These are phyloP conservation scores for Baronia brevicornis DNA, from an alignment of 2,888 invertebrate genomes.

Conservation along the genomic window DNA sequence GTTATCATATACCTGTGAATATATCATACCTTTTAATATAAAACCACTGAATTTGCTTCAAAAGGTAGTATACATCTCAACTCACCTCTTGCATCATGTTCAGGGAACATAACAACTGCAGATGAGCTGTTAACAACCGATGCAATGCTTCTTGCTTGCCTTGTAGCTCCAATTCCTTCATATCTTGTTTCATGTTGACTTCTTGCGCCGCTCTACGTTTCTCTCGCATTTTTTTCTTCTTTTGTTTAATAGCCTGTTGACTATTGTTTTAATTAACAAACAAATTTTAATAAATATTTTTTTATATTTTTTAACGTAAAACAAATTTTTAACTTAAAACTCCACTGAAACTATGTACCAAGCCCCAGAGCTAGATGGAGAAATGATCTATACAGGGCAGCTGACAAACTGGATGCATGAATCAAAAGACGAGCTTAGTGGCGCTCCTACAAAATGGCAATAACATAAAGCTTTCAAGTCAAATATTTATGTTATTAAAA, in stretches of 20 bases:
- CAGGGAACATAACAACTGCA: constrained; percentile 80
- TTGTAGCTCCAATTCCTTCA: constrained; percentile 47
- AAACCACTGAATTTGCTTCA: not conserved
- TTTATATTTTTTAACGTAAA: not conserved
- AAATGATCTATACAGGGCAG: no score
- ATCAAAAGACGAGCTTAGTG: no score
- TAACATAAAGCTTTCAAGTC: not conserved
- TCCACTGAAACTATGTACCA: no score
- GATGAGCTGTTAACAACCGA: constrained; percentile 77
- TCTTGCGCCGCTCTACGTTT: constrained; percentile 51
- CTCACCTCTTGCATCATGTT: constrained; percentile 66
- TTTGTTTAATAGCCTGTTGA: constrained; percentile 43
- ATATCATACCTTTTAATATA: constrained; percentile 1
- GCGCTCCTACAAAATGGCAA: not conserved
- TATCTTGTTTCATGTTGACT: constrained; percentile 54
- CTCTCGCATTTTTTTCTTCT: constrained; percentile 45
- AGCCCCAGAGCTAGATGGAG: no score
- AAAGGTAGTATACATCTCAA: constrained; percentile 1
- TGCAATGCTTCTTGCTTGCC: constrained; percentile 73
- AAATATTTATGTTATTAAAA: not conserved
- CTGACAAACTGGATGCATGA: no score
- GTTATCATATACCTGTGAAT: not conserved
- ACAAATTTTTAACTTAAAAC: not conserved
- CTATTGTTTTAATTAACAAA: constrained; percentile 25
- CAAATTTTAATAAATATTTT: not conserved